phyloP scores from a whole-genome alignment of 2,113 vertebrate genomes.

The Ageneiosus marmoratus region DNA sequence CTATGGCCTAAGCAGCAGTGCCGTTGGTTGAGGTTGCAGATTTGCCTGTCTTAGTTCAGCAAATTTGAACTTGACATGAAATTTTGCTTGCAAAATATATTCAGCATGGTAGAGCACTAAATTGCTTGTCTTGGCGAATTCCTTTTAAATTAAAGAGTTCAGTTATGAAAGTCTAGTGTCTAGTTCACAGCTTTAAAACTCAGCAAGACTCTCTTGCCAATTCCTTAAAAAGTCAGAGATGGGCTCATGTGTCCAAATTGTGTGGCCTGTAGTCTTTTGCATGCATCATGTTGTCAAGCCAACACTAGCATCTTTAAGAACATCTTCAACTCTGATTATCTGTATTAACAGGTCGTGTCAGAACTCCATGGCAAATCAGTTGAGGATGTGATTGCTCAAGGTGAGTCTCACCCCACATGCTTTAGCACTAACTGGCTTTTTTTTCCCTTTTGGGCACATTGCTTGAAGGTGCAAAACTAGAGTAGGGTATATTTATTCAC shows the following conservation, averaged over 20 bases:
- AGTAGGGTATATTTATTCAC: neutral
- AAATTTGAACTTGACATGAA: no score
- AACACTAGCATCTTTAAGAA: neutral
- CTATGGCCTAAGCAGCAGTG: no score
- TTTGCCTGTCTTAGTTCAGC: no score
- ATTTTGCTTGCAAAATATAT: no score
- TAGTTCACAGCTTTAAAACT: no score
- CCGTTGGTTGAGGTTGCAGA: no score
- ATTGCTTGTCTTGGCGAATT: no score
- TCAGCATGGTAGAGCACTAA: no score
- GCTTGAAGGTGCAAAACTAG: neutral
- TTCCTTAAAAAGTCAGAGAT: neutral
- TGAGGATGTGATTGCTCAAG: constrained; percentile 89
- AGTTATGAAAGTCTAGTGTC: no score
- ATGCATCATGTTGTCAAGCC: neutral
- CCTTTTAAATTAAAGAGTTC: no score
- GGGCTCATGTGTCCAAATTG: neutral
- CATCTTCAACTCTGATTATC: neutral
- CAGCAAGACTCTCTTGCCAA: neutral
- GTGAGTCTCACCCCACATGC: constrained; percentile 68
- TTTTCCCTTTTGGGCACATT: neutral
- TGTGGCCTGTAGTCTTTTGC: neutral
- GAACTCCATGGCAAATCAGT: constrained; percentile 92
- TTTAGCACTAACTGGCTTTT: neutral
- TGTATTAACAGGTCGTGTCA: constrained; percentile 80